phyloP scores from a whole-genome alignment of 1,140 invertebrate species.

The Micrasema minimum region DNA sequence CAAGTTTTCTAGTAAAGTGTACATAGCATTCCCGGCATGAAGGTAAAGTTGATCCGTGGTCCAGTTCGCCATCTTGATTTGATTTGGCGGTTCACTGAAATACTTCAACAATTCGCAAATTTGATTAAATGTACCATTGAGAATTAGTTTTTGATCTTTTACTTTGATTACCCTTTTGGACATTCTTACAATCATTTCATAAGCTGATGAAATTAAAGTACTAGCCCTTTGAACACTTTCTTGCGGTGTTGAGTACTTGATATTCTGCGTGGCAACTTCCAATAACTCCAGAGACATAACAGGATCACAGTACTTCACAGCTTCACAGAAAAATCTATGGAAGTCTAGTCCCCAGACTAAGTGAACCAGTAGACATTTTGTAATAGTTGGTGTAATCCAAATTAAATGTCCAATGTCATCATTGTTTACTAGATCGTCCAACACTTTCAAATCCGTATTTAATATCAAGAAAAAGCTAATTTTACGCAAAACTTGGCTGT shows the following conservation, averaged over 20 bases:
- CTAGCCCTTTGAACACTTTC: slow-evolving; percentile 12
- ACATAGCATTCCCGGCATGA: slow-evolving; percentile 35
- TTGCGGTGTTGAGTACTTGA: slow-evolving; percentile 35
- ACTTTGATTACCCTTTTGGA: slow-evolving; percentile 1
- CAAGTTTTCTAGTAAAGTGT: slow-evolving; percentile 31
- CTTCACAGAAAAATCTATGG: slow-evolving; percentile 44
- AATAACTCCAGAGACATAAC: slow-evolving; percentile 40
- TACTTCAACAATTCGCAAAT: slow-evolving; percentile 45
- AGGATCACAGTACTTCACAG: slow-evolving; percentile 35
- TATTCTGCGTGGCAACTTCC: slow-evolving; percentile 35
- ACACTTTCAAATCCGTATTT: slow-evolving; percentile 42
- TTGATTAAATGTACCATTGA: slow-evolving; percentile 18
- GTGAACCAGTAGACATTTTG: slow-evolving; percentile 44
- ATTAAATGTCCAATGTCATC: slow-evolving; percentile 49
- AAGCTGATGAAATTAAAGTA: slow-evolving; percentile 24
- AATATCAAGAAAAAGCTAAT: slow-evolving; percentile 48
- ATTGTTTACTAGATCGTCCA: slow-evolving; percentile 41
- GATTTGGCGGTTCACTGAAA: slow-evolving; percentile 46
- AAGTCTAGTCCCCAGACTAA: slow-evolving; percentile 43
- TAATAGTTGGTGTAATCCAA: slow-evolving; percentile 41
- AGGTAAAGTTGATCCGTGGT: slow-evolving; percentile 21
- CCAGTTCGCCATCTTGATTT: slow-evolving; percentile 36
- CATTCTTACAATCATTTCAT: slow-evolving; percentile 28
- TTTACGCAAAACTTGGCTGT: slow-evolving; percentile 26
- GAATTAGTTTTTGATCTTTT: slow-evolving; percentile 22